Percentiles rank a stretch among this genome's conserved stretches.
Evolutionary conservation across 2,888 invertebrate genomes (phyloP).

Genomic region (Anorthoa munda): DNA sequence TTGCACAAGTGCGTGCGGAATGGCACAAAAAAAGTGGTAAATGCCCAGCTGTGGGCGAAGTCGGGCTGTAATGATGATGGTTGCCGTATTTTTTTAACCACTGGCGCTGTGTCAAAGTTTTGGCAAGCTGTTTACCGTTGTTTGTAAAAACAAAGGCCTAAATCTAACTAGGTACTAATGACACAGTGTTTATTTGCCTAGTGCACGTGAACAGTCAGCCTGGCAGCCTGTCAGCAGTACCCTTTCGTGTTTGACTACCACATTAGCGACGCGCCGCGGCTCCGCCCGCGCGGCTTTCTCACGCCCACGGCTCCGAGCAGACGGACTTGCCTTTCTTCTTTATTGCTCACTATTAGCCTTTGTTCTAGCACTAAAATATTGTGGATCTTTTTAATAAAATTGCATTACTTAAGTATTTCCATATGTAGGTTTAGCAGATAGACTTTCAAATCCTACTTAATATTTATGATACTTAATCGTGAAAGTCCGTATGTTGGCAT

Average conservation of each 20-base stretch:
- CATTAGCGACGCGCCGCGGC: slow-evolving; percentile 79
- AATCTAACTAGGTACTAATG: slow-evolving; percentile 59
- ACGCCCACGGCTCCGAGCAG: slow-evolving; percentile 83
- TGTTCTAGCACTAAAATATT: slow-evolving; percentile 67
- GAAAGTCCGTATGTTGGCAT: too few relatives aligned
- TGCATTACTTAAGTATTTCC: slow-evolving; percentile 15
- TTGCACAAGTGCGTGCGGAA: too few relatives aligned
- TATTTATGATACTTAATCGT: too few relatives aligned
- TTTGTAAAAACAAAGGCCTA: slow-evolving; percentile 23
- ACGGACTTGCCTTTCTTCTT: slow-evolving; percentile 80
- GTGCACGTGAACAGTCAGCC: slow-evolving; percentile 55
- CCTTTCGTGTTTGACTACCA: slow-evolving; percentile 82
- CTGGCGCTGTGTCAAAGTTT: neutral
- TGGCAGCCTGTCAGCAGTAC: slow-evolving; percentile 61
- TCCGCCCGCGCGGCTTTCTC: slow-evolving; percentile 84
- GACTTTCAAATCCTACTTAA: slow-evolving; percentile 5
- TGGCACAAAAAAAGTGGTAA: neutral
- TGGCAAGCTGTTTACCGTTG: slow-evolving; percentile 11
- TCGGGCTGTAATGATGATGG: neutral
- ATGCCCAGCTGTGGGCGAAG: too few relatives aligned
- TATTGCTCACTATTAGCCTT: slow-evolving; percentile 75
- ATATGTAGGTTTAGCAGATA: neutral
- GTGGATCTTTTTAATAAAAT: slow-evolving; percentile 53
- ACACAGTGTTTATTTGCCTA: slow-evolving; percentile 52
- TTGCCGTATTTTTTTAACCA: too few relatives aligned